Evolutionary conservation across 2,113 vertebrate genomes (phyloP), one percentile per base, ranked within the genome.

Genomic region (Aplodontia rufa): DNA sequence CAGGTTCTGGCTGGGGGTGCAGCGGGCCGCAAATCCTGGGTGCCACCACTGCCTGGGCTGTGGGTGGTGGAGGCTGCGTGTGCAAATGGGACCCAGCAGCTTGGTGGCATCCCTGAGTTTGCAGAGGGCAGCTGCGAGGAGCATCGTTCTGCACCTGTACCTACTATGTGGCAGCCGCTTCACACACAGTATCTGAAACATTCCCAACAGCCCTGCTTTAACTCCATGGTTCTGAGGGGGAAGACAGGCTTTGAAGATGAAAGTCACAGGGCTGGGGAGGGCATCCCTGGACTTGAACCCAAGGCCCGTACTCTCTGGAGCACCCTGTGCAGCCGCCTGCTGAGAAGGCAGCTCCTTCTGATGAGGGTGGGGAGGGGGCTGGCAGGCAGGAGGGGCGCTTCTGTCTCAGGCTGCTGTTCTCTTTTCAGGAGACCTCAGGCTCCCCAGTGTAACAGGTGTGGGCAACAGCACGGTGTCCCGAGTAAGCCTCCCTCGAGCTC

Each of bases 171-270:
- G 51, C 49, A 42, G 68, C 32, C 74, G 53, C 40, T 88, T 72
- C 66, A 51, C 8, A 66, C 5, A 12, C 12, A 12, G 35, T 7
- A 81, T 32, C 26, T 91, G 14, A 68, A 62, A 45, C 28, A 83
- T 91, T 75, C 47, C 68, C 37, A 42, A 30, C 16, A 71, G n/a
- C 49, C 32, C 68, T 82, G 49, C 30, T 87, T 49, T 76, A 60
- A 30, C 22, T 20, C 78, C 42, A 5, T 62, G 20, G 30, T 32
- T 71, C 72, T 74, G 3, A n/a, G 51, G 71, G 49, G 62, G 22
- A 93, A 93, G 74, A 71, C 4, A 60, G 42, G 53, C 55, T 62
- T 58, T 87, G 87, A 40, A 81, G 30, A 85, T 51, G 11, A 86
- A 45, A 47, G 35, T 45, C 42, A 28, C 9, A 20, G 0, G 45